These are phyloP conservation scores for Crambe crambe DNA, from an alignment of 37 sponge, comb jelly and placozoan genomes.

Conservation along the genomic window DNA sequence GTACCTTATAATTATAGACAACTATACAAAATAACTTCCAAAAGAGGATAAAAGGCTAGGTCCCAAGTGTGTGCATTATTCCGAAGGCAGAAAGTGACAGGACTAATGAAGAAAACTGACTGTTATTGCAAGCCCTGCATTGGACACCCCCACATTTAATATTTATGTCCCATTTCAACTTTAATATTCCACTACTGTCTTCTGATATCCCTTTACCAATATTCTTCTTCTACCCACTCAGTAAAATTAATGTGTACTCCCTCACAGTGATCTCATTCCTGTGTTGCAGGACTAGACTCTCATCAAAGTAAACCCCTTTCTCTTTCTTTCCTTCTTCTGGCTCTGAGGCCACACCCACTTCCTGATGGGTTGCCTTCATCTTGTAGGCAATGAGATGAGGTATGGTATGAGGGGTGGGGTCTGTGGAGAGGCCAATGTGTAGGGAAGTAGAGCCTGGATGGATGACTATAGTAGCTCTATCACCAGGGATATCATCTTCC, in stretches of 20 bases:
- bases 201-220: no score
- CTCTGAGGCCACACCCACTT: background rate
- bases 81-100: no score
- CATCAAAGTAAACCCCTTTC: background rate
- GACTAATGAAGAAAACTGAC: no score
- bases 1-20: no score
- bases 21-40: no score
- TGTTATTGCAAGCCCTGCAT: no score
- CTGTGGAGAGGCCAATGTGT: slow-evolving; percentile 75
- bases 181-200: no score
- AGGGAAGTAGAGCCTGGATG: slow-evolving; percentile 83
- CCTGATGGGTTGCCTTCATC: background rate
- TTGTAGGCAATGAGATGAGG: slow-evolving; percentile 88
- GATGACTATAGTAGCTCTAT: slow-evolving; percentile 52
- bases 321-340: background rate
- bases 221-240: no score
- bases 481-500: background rate
- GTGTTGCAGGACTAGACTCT: slow-evolving; percentile 29
- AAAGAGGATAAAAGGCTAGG: no score
- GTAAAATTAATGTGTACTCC: background rate
- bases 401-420: slow-evolving; percentile 67
- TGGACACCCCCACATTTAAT: no score
- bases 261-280: slow-evolving; percentile 26
- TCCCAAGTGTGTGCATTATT: no score
- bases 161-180: no score